phyloP scores from a whole-genome alignment of 2,113 vertebrate genomes.

The Glaucidium brasilianum region DNA sequence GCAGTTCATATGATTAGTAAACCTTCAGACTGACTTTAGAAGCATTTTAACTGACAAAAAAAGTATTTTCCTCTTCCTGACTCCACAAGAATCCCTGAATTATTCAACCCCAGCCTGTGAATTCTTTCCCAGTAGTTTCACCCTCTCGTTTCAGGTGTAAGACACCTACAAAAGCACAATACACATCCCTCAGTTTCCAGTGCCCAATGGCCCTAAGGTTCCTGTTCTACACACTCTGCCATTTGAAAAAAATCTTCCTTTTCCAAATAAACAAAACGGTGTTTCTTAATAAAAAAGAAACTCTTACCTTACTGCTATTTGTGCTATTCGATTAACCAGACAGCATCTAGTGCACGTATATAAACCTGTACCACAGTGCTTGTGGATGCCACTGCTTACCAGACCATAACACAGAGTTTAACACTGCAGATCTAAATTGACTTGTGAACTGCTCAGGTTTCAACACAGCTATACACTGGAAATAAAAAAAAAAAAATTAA shows the following conservation, averaged over 20 bases:
- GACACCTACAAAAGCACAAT: background rate
- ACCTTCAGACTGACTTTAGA: background rate
- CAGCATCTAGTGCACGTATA: rapidly evolving
- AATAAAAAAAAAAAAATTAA: background rate
- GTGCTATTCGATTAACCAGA: background rate
- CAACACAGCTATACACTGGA: background rate
- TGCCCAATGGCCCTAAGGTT: background rate
- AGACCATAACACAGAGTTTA: background rate
- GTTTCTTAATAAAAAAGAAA: background rate
- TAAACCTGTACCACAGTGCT: background rate
- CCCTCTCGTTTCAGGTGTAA: background rate
- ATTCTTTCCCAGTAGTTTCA: background rate
- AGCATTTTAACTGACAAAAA: background rate
- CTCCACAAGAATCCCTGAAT: background rate
- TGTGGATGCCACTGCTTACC: background rate
- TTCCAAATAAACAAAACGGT: background rate
- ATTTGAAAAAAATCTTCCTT: background rate
- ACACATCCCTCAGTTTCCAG: background rate
- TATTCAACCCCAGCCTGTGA: background rate
- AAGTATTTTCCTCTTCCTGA: background rate
- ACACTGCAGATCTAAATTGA: background rate
- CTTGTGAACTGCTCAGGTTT: background rate
- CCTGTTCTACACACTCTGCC: background rate
- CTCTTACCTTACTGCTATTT: background rate
- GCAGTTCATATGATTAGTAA: background rate